phyloP scores from a whole-genome alignment of 2,888 invertebrate genomes.

The Yponomeuta plumbellus region DNA sequence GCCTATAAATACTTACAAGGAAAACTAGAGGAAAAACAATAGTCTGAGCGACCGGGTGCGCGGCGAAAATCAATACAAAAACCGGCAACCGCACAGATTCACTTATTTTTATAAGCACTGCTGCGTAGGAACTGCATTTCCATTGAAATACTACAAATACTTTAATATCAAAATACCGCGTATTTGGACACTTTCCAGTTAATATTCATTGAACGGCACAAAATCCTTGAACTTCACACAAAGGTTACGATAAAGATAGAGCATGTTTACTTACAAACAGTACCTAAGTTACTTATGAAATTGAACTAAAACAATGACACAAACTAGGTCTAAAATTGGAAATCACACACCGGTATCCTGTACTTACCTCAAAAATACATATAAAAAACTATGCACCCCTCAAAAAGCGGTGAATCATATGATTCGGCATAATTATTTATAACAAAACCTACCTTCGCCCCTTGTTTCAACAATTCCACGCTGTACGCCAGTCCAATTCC shows the following conservation, averaged over 20 bases:
- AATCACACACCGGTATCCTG: background rate
- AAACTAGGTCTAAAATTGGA: background rate
- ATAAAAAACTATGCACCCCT: background rate
- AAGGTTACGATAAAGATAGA: background rate
- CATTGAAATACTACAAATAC: background rate
- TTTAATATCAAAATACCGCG: constrained; percentile 8
- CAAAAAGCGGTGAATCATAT: background rate
- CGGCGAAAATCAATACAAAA: constrained; percentile 64
- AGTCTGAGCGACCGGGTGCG: constrained; percentile 37
- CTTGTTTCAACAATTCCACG: constrained; percentile 82
- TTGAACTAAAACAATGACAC: background rate
- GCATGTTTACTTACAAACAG: background rate
- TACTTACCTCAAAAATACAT: background rate
- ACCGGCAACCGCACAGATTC: constrained; percentile 16
- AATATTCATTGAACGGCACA: constrained; percentile 39
- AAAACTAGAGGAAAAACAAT: constrained; percentile 39
- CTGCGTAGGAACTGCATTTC: background rate
- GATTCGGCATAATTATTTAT: background rate
- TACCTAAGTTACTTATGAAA: background rate
- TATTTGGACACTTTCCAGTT: constrained; percentile 36
- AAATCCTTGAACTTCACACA: constrained; percentile 49
- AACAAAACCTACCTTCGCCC: constrained; percentile 78
- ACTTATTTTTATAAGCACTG: no score
- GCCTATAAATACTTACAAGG: constrained; percentile 28
- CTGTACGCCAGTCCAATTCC: constrained; percentile 85